Conservation (phyloP, 2,888 invertebrate genomes). For the Oxycera nigricornis region DNA sequence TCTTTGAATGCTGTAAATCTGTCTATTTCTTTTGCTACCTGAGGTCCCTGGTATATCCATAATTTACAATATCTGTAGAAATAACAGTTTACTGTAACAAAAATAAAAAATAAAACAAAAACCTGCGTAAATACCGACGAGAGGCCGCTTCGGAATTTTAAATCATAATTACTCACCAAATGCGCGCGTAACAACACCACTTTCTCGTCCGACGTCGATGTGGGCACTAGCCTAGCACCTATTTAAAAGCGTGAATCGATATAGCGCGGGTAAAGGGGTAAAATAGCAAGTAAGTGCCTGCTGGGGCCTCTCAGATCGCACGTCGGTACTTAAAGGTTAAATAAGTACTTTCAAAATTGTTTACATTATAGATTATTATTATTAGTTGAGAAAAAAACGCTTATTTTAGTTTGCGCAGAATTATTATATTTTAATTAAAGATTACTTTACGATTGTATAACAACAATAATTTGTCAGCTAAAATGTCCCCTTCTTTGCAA, state of each 20-base stretch:
- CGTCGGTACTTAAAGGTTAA: neutral
- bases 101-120: conserved; percentile 1
- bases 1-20: conserved; percentile 13
- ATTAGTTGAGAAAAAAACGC: too few relatives aligned
- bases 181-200: neutral
- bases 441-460: too few relatives aligned
- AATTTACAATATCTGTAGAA: neutral
- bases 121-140: neutral
- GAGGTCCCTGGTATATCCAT: neutral
- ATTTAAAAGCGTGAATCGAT: neutral
- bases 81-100: conserved; percentile 10
- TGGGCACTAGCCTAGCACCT: neutral
- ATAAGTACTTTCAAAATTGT: neutral
- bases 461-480: too few relatives aligned
- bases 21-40: conserved; percentile 1
- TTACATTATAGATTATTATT: too few relatives aligned
- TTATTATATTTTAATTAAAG: too few relatives aligned
- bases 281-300: neutral
- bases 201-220: neutral
- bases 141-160: conserved; percentile 6
- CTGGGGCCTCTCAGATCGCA: conserved; percentile 12
- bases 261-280: neutral
- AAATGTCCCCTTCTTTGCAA: too few relatives aligned
- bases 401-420: too few relatives aligned
- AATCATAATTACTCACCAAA: conserved; percentile 13